These are phyloP conservation scores for Sternotherus odoratus DNA, from an alignment of 2,797 vertebrate genomes.

Conservation along the genomic window DNA sequence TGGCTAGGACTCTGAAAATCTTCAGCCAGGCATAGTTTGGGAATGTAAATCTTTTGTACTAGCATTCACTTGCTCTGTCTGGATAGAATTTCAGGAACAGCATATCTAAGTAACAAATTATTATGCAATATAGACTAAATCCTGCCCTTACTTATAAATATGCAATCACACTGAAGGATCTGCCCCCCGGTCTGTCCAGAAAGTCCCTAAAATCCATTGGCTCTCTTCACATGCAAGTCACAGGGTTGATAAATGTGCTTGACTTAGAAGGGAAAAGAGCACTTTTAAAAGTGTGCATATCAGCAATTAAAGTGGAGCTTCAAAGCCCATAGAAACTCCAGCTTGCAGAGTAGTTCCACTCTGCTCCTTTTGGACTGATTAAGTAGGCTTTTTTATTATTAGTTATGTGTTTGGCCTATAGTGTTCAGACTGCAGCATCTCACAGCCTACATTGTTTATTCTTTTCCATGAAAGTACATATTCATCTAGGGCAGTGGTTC, in stretches of 20 bases:
- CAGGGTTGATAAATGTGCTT: constrained; percentile 28
- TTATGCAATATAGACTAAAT: background rate
- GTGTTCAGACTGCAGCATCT: background rate
- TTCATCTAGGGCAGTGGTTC: background rate
- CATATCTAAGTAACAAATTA: background rate
- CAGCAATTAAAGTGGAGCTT: constrained; percentile 12
- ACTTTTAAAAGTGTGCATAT: constrained; percentile 28
- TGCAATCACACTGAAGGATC: background rate
- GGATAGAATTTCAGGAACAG: background rate
- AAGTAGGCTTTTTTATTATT: constrained; percentile 11
- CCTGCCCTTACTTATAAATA: background rate
- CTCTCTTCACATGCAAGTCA: constrained; percentile 47
- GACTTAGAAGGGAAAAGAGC: constrained; percentile 33
- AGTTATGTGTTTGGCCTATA: background rate
- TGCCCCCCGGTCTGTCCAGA: background rate
- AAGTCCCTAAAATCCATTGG: background rate
- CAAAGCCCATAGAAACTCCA: constrained; percentile 34
- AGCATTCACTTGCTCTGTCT: background rate
- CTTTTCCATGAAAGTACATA: background rate
- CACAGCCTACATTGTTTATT: background rate
- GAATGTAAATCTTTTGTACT: constrained; percentile 5
- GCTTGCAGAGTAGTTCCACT: background rate
- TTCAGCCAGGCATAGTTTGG: background rate
- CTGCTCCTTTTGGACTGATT: constrained; percentile 8
- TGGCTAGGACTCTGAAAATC: background rate